Evolutionary conservation across 1,140 invertebrate species (phyloP).

Genomic region (Pectinophora gossypiella): DNA sequence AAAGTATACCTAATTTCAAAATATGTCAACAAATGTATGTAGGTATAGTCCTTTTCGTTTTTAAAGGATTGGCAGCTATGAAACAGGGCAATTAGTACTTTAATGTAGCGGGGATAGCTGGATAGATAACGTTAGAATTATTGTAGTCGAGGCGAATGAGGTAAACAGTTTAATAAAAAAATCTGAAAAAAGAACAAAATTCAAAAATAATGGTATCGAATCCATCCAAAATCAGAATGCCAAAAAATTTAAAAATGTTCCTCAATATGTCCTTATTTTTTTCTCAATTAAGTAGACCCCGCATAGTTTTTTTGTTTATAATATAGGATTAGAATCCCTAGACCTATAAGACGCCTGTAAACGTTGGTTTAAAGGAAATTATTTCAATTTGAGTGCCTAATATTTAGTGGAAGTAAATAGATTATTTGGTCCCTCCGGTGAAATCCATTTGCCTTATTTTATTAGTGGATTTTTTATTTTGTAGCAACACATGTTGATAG

Average conservation of each 20-base stretch:
- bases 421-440: conserved; percentile 64
- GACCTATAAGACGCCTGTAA: conserved; percentile 34
- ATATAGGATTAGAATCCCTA: conserved; percentile 15
- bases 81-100: not conserved
- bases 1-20: not conserved
- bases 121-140: too few species aligned
- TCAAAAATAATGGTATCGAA: conserved; percentile 15
- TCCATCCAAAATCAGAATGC: conserved; percentile 39
- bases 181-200: conserved; percentile 7
- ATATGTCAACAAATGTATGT: too few species aligned
- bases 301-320: conserved; percentile 12
- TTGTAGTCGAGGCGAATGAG: not conserved
- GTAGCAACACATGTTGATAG: conserved; percentile 40
- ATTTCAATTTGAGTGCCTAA: conserved; percentile 65
- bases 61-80: not conserved
- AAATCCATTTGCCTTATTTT: conserved; percentile 71
- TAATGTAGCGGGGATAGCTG: too few species aligned
- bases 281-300: conserved; percentile 7
- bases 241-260: conserved; percentile 21
- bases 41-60: too few species aligned
- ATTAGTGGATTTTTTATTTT: conserved; percentile 52
- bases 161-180: too few species aligned
- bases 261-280: conserved; percentile 12
- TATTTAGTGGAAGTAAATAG: conserved; percentile 32
- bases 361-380: conserved; percentile 35